Percentiles rank a stretch among this genome's conserved stretches.
phyloP scores from a whole-genome alignment of 2,888 invertebrate species.

The Melieria crassipennis region DNA sequence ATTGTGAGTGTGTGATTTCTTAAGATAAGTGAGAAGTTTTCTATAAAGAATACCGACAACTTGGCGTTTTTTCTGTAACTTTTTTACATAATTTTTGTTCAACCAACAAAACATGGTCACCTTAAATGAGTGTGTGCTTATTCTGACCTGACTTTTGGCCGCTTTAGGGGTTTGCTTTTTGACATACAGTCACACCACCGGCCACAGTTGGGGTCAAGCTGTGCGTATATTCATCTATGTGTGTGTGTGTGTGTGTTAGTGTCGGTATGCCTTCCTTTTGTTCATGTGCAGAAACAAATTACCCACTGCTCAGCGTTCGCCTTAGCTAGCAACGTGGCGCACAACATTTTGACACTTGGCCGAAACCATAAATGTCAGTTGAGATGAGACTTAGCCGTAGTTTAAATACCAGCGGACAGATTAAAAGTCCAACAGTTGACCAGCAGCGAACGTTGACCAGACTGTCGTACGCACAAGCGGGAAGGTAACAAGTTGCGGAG shows the following conservation, averaged over 20 bases:
- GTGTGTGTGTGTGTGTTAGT: not conserved
- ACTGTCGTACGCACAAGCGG: no score
- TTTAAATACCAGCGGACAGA: conserved; percentile 64
- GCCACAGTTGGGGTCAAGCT: not conserved
- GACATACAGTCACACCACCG: conserved; percentile 29
- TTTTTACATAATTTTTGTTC: no score
- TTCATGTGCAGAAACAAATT: conserved; percentile 18
- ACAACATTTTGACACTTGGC: conserved; percentile 37
- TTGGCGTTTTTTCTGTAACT: no score
- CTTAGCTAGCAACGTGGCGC: not conserved
- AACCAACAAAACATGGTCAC: no score
- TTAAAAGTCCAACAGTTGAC: conserved; percentile 55
- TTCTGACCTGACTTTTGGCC: conserved; percentile 32
- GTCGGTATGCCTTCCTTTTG: not conserved
- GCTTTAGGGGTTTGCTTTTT: conserved; percentile 42
- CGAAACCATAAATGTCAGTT: conserved; percentile 61
- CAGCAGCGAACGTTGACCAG: conserved; percentile 22
- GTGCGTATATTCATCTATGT: not conserved
- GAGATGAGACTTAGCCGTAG: conserved; percentile 58
- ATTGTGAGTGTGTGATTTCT: no score
- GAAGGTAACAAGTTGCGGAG: no score
- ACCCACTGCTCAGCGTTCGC: conserved; percentile 22
- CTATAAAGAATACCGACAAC: no score
- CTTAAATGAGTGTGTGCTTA: no score
- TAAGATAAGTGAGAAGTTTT: no score